phyloP scores from a whole-genome alignment of 2,888 invertebrate species.

The Nesidiocoris tenuis region DNA sequence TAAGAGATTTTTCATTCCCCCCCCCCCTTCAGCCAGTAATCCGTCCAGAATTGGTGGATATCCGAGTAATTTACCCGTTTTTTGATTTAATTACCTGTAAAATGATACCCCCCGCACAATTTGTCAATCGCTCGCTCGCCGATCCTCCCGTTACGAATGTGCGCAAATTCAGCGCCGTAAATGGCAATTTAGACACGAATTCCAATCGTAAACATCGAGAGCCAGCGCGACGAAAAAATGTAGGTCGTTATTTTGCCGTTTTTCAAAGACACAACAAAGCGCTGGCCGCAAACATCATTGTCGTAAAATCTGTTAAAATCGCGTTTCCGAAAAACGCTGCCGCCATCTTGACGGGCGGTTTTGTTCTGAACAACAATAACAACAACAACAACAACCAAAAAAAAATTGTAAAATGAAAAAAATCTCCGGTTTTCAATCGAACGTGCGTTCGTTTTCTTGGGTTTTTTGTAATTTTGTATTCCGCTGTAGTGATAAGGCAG shows the following conservation, averaged over 20 bases:
- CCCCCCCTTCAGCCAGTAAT: no score
- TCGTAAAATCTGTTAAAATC: not conserved
- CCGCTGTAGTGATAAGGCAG: not conserved
- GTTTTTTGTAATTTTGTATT: not conserved
- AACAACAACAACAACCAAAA: not conserved
- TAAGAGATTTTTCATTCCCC: no score
- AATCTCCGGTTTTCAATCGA: not conserved
- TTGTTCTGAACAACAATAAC: not conserved
- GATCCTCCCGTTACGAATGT: no score
- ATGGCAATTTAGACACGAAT: not conserved
- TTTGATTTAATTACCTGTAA: no score
- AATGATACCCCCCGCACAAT: no score
- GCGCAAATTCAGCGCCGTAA: not conserved
- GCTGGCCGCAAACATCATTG: not conserved
- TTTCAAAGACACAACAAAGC: not conserved
- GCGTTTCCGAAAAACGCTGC: not conserved
- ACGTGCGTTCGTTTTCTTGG: not conserved
- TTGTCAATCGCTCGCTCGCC: no score
- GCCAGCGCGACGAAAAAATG: not conserved
- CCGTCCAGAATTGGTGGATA: no score
- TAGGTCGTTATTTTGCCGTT: not conserved
- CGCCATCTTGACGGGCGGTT: not conserved
- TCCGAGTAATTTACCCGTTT: no score
- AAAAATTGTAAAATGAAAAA: not conserved
- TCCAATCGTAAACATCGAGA: not conserved